phyloP scores from a whole-genome alignment of 2,888 invertebrate species.

The Platerodrilus igneus region DNA sequence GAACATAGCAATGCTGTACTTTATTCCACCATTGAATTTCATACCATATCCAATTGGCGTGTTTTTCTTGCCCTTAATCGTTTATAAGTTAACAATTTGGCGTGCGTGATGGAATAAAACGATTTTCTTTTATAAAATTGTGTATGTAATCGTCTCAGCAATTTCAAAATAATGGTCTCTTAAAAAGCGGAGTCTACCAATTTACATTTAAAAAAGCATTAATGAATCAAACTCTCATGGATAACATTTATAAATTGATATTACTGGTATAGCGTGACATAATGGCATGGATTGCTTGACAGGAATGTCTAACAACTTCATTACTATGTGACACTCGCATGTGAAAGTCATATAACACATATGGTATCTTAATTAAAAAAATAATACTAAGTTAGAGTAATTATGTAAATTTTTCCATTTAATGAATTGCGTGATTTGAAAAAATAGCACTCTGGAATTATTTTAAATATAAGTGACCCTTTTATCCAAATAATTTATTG shows the following conservation, averaged over 20 bases:
- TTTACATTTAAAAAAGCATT: constrained; percentile 9
- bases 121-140: constrained; percentile 5
- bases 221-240: constrained; percentile 16
- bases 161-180: constrained; percentile 8
- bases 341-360: constrained; percentile 33
- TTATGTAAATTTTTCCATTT: constrained; percentile 38
- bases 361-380: constrained; percentile 40
- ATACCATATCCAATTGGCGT: neutral
- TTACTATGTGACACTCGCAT: constrained; percentile 40
- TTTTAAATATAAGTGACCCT: constrained; percentile 36
- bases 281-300: constrained; percentile 17
- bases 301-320: constrained; percentile 40
- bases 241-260: constrained; percentile 18
- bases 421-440: constrained; percentile 34
- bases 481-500: constrained; percentile 38
- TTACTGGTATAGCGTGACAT: constrained; percentile 18
- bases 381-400: constrained; percentile 36
- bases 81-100: neutral
- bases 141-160: constrained; percentile 6
- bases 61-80: neutral
- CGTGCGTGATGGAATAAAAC: constrained; percentile 8
- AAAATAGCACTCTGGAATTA: constrained; percentile 30
- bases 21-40: neutral
- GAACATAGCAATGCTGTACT: too few relatives aligned
- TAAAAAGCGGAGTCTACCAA: constrained; percentile 5